phyloP scores from a whole-genome alignment of 2,113 vertebrate genomes.

The Salvelinus alpinus region DNA sequence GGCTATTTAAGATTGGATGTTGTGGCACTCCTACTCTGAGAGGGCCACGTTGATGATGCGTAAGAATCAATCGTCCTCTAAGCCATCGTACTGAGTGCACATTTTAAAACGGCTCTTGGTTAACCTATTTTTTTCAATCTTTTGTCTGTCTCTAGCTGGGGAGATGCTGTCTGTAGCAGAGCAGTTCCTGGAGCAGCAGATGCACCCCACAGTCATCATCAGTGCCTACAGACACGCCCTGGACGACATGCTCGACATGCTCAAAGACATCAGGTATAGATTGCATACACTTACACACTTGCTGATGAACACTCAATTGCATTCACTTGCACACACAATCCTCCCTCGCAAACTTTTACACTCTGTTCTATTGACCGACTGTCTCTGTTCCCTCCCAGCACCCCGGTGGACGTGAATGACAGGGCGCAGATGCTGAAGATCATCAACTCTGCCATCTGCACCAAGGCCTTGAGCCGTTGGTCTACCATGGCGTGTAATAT shows the following conservation, averaged over 20 bases:
- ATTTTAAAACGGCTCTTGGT: too few relatives aligned
- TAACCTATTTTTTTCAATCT: too few relatives aligned
- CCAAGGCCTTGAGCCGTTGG: slow-evolving; percentile 84
- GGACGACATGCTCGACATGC: slow-evolving; percentile 80
- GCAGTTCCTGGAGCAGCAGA: slow-evolving; percentile 87
- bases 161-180: slow-evolving; percentile 88
- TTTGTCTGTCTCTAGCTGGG: slow-evolving; percentile 68
- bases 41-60: too few relatives aligned
- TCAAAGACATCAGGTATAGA: slow-evolving; percentile 79
- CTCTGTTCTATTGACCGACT: background rate
- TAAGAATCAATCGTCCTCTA: too few relatives aligned
- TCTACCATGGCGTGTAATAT: slow-evolving; percentile 83
- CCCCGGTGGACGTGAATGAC: slow-evolving; percentile 83
- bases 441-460: slow-evolving; percentile 87
- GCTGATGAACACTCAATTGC: background rate
- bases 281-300: background rate
- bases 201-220: slow-evolving; percentile 88
- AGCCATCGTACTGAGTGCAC: too few relatives aligned
- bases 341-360: too few relatives aligned
- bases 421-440: slow-evolving; percentile 91
- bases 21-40: too few relatives aligned
- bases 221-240: slow-evolving; percentile 80
- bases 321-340: background rate
- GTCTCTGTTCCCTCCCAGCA: slow-evolving; percentile 60
- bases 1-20: too few relatives aligned